Conservation (phyloP, 2,797 vertebrate genomes). For the Harpagifer antarcticus region DNA sequence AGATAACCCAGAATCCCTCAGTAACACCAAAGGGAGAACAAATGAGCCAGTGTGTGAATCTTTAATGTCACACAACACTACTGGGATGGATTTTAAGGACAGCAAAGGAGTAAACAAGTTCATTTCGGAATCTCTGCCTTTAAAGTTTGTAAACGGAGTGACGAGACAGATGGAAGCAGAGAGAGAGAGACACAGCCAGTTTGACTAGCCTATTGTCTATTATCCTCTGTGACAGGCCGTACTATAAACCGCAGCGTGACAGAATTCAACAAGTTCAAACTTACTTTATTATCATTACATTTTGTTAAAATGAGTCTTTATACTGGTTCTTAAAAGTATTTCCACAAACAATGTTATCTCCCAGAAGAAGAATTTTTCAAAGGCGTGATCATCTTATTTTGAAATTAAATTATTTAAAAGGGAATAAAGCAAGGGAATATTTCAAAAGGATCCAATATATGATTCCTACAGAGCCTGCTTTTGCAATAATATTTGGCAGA, state of each 20-base stretch:
- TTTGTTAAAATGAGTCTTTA: background rate
- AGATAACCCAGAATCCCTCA: background rate
- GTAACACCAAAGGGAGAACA: conserved; percentile 14
- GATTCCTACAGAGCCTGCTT: background rate
- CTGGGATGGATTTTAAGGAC: conserved; percentile 14
- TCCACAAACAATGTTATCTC: background rate
- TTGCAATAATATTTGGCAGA: background rate
- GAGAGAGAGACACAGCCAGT: background rate
- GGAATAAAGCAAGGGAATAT: background rate
- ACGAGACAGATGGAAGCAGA: conserved; percentile 39
- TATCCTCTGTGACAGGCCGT: conserved; percentile 26
- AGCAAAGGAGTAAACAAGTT: background rate
- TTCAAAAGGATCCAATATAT: background rate
- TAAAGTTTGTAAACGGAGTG: conserved; percentile 17
- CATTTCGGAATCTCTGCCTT: background rate
- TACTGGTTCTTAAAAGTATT: background rate
- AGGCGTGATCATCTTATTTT: background rate
- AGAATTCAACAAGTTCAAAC: background rate
- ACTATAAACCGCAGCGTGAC: conserved; percentile 12
- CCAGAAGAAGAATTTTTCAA: background rate
- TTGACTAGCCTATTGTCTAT: conserved; percentile 22
- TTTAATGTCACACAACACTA: conserved; percentile 7
- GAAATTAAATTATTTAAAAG: background rate
- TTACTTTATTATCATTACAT: background rate
- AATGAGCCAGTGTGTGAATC: conserved; percentile 1